phyloP scores from a whole-genome alignment of 2,113 vertebrate genomes.

The Gorsachius goisagi region DNA sequence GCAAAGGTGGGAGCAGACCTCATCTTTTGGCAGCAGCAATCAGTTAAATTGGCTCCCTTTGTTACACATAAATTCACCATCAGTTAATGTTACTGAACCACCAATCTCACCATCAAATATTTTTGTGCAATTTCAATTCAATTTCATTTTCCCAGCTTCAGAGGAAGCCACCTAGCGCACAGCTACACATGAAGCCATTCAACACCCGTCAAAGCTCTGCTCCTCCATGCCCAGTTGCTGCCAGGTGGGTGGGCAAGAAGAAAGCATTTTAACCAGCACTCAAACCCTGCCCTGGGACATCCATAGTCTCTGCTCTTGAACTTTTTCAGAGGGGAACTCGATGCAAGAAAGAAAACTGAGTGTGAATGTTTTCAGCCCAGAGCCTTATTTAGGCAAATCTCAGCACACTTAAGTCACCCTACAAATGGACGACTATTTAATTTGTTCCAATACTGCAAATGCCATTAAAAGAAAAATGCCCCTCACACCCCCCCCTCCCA shows the following conservation, averaged over 20 bases:
- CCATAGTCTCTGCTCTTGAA: fast-evolving
- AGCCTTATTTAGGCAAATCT: not conserved
- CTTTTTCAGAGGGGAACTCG: not conserved
- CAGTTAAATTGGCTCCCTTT: not conserved
- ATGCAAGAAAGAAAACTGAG: not conserved
- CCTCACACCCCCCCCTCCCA: not conserved
- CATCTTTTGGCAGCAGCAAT: not conserved
- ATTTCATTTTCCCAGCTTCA: not conserved
- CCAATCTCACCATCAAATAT: not conserved
- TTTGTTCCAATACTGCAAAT: not conserved
- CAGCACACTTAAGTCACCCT: not conserved
- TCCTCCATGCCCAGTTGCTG: not conserved
- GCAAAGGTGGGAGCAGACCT: not conserved
- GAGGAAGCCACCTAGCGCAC: not conserved
- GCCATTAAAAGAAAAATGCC: not conserved
- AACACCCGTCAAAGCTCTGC: not conserved
- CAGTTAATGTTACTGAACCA: not conserved
- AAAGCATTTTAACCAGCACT: not conserved
- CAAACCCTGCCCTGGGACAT: not conserved
- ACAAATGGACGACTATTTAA: not conserved
- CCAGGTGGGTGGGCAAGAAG: not conserved
- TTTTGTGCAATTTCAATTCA: not conserved
- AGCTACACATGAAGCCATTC: fast-evolving
- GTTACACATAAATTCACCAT: not conserved
- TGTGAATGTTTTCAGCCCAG: not conserved